These are phyloP conservation scores for Zaprionus bogoriensis DNA, from an alignment of 2,888 invertebrate species.

Conservation along the genomic window DNA sequence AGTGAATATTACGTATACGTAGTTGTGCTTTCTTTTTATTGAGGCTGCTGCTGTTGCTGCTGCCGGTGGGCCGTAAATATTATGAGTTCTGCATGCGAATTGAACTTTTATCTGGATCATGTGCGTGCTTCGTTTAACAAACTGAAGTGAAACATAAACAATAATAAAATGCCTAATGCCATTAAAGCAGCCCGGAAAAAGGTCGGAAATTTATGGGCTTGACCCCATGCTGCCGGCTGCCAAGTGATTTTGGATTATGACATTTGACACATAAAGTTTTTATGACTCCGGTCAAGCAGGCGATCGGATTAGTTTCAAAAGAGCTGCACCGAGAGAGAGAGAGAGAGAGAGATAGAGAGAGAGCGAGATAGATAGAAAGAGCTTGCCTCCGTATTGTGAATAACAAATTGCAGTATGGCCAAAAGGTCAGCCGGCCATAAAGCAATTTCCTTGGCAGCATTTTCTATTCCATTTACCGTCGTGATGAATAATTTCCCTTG, in stretches of 20 bases:
- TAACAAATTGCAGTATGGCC: slow-evolving; percentile 30
- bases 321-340: neutral
- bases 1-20: slow-evolving; percentile 32
- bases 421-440: slow-evolving; percentile 42
- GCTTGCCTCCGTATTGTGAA: slow-evolving; percentile 17
- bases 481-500: slow-evolving; percentile 29
- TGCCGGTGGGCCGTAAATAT: slow-evolving; percentile 16
- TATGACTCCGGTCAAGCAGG: slow-evolving; percentile 32
- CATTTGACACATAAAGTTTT: slow-evolving; percentile 63
- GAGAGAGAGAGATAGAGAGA: neutral
- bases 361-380: neutral
- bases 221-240: slow-evolving; percentile 27
- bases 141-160: slow-evolving; percentile 51
- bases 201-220: slow-evolving; percentile 46
- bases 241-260: slow-evolving; percentile 67
- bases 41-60: neutral
- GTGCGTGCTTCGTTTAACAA: slow-evolving; percentile 54
- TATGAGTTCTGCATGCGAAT: slow-evolving; percentile 14
- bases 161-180: slow-evolving; percentile 41
- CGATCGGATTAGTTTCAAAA: slow-evolving; percentile 35
- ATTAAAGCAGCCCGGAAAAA: slow-evolving; percentile 26
- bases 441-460: slow-evolving; percentile 33
- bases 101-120: slow-evolving; percentile 40
- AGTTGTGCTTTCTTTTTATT: slow-evolving; percentile 20
- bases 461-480: slow-evolving; percentile 47